Base-by-base conservation (phyloP, 2,113 vertebrate species). In the Sinocyclocheilus anophthalmus region DNA sequence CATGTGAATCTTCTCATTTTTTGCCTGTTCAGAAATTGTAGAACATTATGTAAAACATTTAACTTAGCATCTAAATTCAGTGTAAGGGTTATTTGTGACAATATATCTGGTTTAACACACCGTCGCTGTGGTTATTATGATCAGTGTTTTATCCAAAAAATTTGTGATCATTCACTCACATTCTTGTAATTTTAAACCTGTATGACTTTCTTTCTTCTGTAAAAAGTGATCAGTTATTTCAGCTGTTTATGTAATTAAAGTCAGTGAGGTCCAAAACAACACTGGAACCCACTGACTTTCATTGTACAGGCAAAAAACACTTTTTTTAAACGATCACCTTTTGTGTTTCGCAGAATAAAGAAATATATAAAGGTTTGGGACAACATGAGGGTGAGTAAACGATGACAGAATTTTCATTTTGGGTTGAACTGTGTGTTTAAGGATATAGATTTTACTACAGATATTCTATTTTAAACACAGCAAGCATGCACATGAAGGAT, bases 401-500 rank as follows among this genome's bases (percentile, higher is more conserved):
- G 6, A 33, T 33, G 26, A 67, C 13, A 65, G 26, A 30, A 30
- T 65, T 26, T 13, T 65, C 4, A 65, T 65, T 30, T 30, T 26
- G 12, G 63, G 26, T 18, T 69, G 26, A 39, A 39, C 9, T 42
- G 42, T 42, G 1, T 42, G 6, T 42, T 42, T 75, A 42, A 39
- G 39, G 39, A 42, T 13, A 14, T 75, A 42, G 72, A 75, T 78
- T 57, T 22, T 20, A 11, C 39, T 37, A 2, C 10, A 57, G 50
- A 45, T 69, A 18, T 67, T 81, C 61, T 82, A 26, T 67, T 69
- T 82, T 20, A 69, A 69, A 61, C 61, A 67, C 72, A 84, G 16
- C 85, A 88, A 39, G 86, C 86, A 8, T 70, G 84, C 88, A 90
- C 90, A 90, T 37, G 84, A 88, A 73, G 91, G 89, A 91, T 92